A percentile compares a stretch with the other conserved stretches of the same genome.
These are phyloP conservation scores for Sebastes hubbsi DNA, from an alignment of 2,797 vertebrate species.

Conservation along the genomic window DNA sequence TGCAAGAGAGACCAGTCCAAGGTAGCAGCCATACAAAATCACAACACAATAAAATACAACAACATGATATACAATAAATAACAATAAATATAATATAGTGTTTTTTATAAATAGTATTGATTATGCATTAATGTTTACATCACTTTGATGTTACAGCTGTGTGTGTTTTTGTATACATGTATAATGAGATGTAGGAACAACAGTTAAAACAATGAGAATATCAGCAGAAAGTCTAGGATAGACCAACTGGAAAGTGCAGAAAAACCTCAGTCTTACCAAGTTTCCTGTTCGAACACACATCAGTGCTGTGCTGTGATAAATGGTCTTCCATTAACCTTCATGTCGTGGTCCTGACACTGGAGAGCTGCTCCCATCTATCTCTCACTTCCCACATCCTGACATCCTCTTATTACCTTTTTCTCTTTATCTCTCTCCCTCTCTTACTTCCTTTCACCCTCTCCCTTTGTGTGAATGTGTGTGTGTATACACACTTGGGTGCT, in stretches of 20 bases:
- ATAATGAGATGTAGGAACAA: background rate
- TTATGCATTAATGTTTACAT: background rate
- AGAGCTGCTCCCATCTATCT: conserved; percentile 55
- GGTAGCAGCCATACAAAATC: no score
- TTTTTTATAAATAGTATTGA: no score
- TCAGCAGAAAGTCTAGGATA: background rate
- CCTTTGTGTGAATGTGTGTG: background rate
- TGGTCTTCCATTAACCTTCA: conserved; percentile 71
- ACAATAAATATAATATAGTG: no score
- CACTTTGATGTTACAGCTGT: background rate
- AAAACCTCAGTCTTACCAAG: background rate
- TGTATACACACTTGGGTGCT: background rate
- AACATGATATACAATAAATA: no score
- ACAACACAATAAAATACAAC: no score
- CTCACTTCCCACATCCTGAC: conserved; percentile 46
- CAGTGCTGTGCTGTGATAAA: conserved; percentile 57
- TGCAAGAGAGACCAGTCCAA: no score
- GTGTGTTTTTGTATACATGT: background rate
- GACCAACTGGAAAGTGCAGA: background rate
- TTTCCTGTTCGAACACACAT: background rate
- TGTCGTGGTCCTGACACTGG: conserved; percentile 51
- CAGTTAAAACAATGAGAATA: background rate
- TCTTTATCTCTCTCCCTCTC: conserved; percentile 9
- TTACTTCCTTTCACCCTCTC: background rate
- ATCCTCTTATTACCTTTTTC: conserved; percentile 42